A percentile compares a stretch with the other conserved stretches of the same genome.
phyloP scores from a whole-genome alignment of 2,888 invertebrate species.

The Atethmia centrago region DNA sequence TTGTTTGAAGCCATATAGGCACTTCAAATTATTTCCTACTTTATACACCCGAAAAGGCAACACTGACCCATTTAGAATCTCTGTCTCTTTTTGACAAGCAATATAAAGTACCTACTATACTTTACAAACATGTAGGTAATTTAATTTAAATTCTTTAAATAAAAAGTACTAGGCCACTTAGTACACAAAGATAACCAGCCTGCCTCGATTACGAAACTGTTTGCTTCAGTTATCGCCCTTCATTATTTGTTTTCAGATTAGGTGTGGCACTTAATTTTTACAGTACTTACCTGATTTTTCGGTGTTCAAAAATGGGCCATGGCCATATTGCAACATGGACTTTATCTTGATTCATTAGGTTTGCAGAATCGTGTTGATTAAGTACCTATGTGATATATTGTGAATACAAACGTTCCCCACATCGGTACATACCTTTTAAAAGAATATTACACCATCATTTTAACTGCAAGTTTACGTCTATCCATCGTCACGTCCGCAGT shows the following conservation, averaged over 20 bases:
- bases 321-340: constrained; percentile 72
- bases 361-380: constrained; percentile 58
- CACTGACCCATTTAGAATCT: too few species aligned
- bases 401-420: neutral
- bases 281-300: constrained; percentile 64
- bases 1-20: too few species aligned
- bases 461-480: neutral
- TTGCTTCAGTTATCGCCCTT: constrained; percentile 84
- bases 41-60: too few species aligned
- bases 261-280: constrained; percentile 80
- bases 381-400: constrained; percentile 17
- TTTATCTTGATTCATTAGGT: constrained; percentile 69
- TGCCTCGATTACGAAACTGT: constrained; percentile 80
- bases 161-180: constrained; percentile 38
- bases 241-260: constrained; percentile 86
- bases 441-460: neutral
- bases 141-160: constrained; percentile 26
- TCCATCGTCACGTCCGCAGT: constrained; percentile 10
- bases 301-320: constrained; percentile 77
- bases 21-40: too few species aligned
- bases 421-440: neutral
- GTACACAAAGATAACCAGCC: constrained; percentile 39
- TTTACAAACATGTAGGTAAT: constrained; percentile 21
- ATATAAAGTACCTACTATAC: neutral
- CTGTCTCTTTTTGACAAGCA: too few species aligned